Conservation (phyloP, 2,888 invertebrate species). For the Temnothorax unifasciatus region DNA sequence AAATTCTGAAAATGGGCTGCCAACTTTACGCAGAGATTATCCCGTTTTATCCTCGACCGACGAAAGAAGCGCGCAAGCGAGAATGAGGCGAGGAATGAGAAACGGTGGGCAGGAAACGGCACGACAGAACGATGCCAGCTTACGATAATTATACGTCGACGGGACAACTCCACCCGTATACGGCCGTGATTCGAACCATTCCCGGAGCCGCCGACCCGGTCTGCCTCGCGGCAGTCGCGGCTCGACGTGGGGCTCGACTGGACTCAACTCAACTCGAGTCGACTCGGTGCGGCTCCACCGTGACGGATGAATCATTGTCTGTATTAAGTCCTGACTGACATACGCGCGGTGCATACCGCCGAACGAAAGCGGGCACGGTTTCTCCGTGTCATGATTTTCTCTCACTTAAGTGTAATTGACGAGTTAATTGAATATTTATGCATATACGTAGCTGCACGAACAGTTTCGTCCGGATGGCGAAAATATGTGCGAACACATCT, state of each 20-base stretch:
- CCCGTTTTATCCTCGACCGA: slow-evolving; percentile 1
- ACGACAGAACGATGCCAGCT: slow-evolving; percentile 60
- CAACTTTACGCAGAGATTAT: background rate
- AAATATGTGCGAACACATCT: background rate
- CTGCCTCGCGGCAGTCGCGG: slow-evolving; percentile 42
- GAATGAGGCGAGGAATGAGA: slow-evolving; percentile 55
- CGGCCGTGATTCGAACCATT: slow-evolving; percentile 66
- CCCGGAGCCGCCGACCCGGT: slow-evolving; percentile 53
- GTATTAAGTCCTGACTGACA: slow-evolving; percentile 53
- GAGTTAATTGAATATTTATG: slow-evolving; percentile 48
- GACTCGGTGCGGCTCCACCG: slow-evolving; percentile 41
- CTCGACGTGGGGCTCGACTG: background rate
- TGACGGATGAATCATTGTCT: slow-evolving; percentile 58
- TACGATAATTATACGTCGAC: slow-evolving; percentile 64
- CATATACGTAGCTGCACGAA: background rate
- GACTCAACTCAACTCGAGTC: slow-evolving; percentile 41
- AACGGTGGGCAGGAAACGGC: slow-evolving; percentile 58
- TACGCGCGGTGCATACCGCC: slow-evolving; percentile 49
- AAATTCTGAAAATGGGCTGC: background rate
- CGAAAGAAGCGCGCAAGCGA: slow-evolving; percentile 42
- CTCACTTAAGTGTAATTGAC: slow-evolving; percentile 40
- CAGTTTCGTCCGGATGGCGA: background rate
- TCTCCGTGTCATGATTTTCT: slow-evolving; percentile 35
- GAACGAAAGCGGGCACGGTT: slow-evolving; percentile 14
- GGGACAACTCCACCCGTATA: slow-evolving; percentile 68